Base-by-base conservation (phyloP, 53 echinoderm and acorn worm genomes). In the Holothuria leucospilota region DNA sequence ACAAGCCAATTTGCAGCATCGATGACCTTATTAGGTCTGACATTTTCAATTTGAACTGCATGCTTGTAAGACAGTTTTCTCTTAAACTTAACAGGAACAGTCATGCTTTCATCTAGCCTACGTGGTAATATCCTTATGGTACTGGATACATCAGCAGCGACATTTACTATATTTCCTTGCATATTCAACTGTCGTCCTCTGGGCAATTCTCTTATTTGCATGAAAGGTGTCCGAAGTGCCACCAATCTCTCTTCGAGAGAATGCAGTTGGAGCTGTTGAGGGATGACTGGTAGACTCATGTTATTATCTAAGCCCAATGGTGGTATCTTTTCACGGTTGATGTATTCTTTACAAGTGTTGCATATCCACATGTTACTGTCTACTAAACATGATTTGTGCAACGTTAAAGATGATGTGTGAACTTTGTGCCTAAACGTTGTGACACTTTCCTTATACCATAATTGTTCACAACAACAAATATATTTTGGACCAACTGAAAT, bases 1-100 rank as follows among this genome's bases (percentile, higher is more conserved):
- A 90, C 58, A 11, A 90, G 86, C 68, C 78, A 86, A 42, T 90
- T 81, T 65, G 90, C 78, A 34, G 90, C 90, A n/a, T 66, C 71
- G 21, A 90, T 28, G 21, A 86, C 85, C 59, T 86, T 90, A 8
- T 65, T 41, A 41, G 90, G 90, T 65, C 86, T 65, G 34, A 90
- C 38, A 79, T 90, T 90, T 61, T 87, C 58, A 80, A 51, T 51
- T 46, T 65, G 79, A 39, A 81, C 80, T 61, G 79, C 51, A 62
- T 65, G 67, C 40, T 87, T 81, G 41, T 81, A 87, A 51, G 67
- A 80, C 8, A 87, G 69, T 81, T 80, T 79, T 67, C 87, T 79
- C 75, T 81, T 87, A 67, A 87, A 80, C 56, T 87, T 87, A 8
- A 87, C 79, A 18, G 87, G 87, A 28, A 87, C 80, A 26, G 68